phyloP scores from a whole-genome alignment of 2,113 vertebrate species.

The Rhea pennata region DNA sequence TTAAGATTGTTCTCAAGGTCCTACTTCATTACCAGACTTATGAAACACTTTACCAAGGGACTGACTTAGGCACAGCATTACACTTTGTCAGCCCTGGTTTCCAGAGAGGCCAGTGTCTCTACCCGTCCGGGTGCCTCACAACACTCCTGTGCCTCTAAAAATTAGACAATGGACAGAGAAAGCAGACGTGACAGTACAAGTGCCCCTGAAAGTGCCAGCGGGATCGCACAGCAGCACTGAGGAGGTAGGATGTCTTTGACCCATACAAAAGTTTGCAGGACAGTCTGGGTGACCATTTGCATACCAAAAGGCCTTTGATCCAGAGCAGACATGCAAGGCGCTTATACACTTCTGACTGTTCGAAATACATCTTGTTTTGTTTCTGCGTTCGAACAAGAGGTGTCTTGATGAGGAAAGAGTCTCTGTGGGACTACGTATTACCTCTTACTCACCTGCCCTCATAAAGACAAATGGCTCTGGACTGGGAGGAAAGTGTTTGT shows the following conservation, averaged over 20 bases:
- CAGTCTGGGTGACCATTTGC: not conserved
- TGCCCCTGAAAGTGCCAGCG: not conserved
- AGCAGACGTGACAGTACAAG: not conserved
- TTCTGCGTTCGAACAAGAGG: not conserved
- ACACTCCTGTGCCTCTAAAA: not conserved
- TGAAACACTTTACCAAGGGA: not conserved
- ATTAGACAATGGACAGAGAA: not conserved
- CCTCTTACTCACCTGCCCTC: not conserved
- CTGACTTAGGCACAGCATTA: not conserved
- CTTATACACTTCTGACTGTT: not conserved
- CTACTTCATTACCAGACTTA: not conserved
- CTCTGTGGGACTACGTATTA: not conserved
- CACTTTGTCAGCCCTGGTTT: not conserved
- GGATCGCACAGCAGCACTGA: not conserved
- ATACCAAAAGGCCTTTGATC: not conserved
- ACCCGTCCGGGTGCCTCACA: not conserved
- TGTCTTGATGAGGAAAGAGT: not conserved
- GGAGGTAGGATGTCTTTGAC: not conserved
- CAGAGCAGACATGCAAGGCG: not conserved
- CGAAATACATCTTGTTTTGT: not conserved
- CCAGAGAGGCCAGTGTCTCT: not conserved
- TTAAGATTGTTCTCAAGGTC: not conserved
- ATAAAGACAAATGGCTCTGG: not conserved
- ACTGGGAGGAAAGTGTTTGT: conserved; percentile 1
- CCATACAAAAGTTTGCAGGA: not conserved